Evolutionary conservation across 2,888 invertebrate species (phyloP).

Genomic region (Drosophila paramelanica): DNA sequence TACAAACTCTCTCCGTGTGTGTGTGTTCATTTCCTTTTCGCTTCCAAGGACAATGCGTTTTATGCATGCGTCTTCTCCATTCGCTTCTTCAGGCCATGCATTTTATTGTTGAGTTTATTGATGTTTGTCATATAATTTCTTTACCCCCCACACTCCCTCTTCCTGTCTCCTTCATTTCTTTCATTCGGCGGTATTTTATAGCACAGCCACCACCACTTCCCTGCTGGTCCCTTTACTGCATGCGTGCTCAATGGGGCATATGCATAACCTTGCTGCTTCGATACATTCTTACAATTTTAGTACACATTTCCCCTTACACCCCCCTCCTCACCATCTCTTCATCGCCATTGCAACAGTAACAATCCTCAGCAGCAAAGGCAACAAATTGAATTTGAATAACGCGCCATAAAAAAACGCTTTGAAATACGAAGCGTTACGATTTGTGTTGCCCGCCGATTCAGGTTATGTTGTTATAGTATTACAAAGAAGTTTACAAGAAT

Average conservation of each 20-base stretch:
- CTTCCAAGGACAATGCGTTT: constrained; percentile 64
- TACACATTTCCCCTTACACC: neutral
- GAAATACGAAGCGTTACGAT: constrained; percentile 29
- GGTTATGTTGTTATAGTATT: constrained; percentile 1
- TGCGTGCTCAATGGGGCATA: constrained; percentile 53
- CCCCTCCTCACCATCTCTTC: too few relatives aligned
- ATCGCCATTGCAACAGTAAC: neutral
- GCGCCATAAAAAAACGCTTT: constrained; percentile 53
- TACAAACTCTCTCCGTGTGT: constrained; percentile 51
- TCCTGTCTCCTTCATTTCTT: constrained; percentile 16
- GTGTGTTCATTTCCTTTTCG: constrained; percentile 26
- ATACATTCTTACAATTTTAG: constrained; percentile 54
- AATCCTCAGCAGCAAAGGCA: constrained; percentile 22
- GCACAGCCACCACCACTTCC: neutral
- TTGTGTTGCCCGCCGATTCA: constrained; percentile 15
- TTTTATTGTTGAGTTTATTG: constrained; percentile 72
- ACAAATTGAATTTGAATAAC: constrained; percentile 60
- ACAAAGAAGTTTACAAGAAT: constrained; percentile 21
- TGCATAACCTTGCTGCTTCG: constrained; percentile 41
- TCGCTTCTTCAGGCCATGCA: constrained; percentile 30
- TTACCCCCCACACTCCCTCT: neutral
- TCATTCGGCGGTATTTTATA: constrained; percentile 34
- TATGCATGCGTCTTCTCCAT: constrained; percentile 27
- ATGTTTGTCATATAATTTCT: constrained; percentile 67
- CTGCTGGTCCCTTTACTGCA: neutral